phyloP scores from a whole-genome alignment of 2,113 vertebrate genomes.

The Zosterops lateralis region DNA sequence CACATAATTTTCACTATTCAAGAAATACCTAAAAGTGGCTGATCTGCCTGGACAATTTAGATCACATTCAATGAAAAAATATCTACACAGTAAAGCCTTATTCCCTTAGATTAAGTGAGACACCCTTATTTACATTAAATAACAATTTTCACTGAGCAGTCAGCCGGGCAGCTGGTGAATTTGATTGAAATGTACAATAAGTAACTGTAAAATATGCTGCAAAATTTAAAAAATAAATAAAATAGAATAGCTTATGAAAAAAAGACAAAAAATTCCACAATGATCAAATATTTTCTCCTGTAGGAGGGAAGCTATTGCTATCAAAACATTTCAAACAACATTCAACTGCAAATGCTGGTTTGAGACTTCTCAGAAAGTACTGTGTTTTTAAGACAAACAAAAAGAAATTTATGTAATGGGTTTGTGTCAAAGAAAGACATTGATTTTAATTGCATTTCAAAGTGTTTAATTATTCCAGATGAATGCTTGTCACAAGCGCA shows the following conservation, averaged over 20 bases:
- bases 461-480: slow-evolving; percentile 15
- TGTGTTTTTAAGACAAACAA: not conserved
- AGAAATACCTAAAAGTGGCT: not conserved
- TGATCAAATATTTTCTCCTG: not conserved
- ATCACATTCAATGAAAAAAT: not conserved
- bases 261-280: not conserved
- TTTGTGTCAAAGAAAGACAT: not conserved
- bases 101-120: not conserved
- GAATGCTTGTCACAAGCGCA: not conserved
- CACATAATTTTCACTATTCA: not conserved
- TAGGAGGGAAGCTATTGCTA: not conserved
- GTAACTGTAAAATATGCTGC: not conserved
- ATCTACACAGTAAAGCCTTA: not conserved
- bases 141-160: not conserved
- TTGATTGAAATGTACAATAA: not conserved
- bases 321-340: not conserved
- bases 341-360: not conserved
- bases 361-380: not conserved
- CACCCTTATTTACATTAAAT: not conserved
- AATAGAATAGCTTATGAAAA: not conserved
- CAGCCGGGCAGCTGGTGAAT: not conserved
- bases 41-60: not conserved
- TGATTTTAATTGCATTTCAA: slow-evolving; percentile 50
- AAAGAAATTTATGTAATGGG: not conserved
- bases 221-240: not conserved